Evolutionary conservation across 2,888 invertebrate species (phyloP), one percentile per base, ranked within the genome.

Genomic region (Erebia aethiops): DNA sequence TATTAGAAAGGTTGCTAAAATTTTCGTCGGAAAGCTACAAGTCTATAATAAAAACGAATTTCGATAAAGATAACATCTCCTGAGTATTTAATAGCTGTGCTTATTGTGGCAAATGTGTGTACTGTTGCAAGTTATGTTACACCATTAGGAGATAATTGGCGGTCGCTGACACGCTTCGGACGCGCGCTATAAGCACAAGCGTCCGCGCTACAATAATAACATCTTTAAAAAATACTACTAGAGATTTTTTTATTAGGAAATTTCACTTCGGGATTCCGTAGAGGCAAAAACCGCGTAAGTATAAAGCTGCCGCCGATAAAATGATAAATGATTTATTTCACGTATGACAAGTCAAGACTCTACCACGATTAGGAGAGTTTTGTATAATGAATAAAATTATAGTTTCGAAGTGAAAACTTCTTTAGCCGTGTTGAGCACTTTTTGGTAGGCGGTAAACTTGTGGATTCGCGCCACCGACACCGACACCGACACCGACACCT

Each of bases 181-280:
- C 56, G 21, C 56, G 56, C 14, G 56, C 56, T 5, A 13, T 11
- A 57, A n/a, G 18, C 56, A n/a, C n/a, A n/a, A n/a, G n/a, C 56
- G 26, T 26, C 56, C 13, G 5, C 13, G 21, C 56, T 57, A 35
- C 35, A 35, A 35, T 7, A 57, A 57, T 57, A 21, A 14, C 56
- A 26, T 57, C 56, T 57, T 57, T 26, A 57, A 57, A 57, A 57
- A 57, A 54, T 54, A 54, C 54, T 57, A 26, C 56, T 21, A 57
- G 26, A 57, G 56, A 57, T 57, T 57, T 14, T 57, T 57, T 57
- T 57, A 21, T 13, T 14, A 21, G 18, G 13, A 21, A 26, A 26
- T 57, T 57, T 57, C 56, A 21, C 56, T 57, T 26, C 14, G 7
- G 14, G 14, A 57, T 57, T 26, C 56, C 56, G 56, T 11, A 54